These are phyloP conservation scores for Ictalurus punctatus DNA, from an alignment of 2,113 vertebrate species.

Conservation along the genomic window DNA sequence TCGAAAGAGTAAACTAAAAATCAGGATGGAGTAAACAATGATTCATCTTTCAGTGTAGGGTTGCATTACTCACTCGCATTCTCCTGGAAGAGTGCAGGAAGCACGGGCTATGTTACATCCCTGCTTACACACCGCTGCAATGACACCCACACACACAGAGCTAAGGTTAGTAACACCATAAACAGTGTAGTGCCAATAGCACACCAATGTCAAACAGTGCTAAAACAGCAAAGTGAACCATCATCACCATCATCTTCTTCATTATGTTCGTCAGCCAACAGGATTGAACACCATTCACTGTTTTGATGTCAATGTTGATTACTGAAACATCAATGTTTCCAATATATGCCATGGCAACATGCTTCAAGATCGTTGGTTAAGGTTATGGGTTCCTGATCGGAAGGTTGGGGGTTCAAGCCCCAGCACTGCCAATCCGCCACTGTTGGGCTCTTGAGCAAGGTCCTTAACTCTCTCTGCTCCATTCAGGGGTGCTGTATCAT, in stretches of 20 bases:
- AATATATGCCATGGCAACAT: not conserved
- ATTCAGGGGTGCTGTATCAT: too few relatives aligned
- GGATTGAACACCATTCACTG: conserved; percentile 14
- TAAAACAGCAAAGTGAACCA: not conserved
- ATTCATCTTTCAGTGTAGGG: not conserved
- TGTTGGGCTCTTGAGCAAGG: too few relatives aligned
- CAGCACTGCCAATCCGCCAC: too few relatives aligned
- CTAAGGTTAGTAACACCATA: conserved; percentile 16
- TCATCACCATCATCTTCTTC: not conserved
- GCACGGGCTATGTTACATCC: conserved; percentile 74
- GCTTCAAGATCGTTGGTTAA: not conserved
- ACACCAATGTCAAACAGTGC: not conserved
- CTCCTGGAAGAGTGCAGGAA: conserved; percentile 70
- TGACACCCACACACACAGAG: conserved; percentile 27
- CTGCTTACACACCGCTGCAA: conserved; percentile 72
- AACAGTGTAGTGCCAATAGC: not conserved
- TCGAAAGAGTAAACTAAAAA: not conserved
- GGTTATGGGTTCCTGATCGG: too few relatives aligned
- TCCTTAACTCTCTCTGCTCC: too few relatives aligned
- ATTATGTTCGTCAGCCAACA: not conserved
- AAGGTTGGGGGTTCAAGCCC: too few relatives aligned
- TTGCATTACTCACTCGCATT: conserved; percentile 73
- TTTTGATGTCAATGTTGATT: conserved; percentile 36
- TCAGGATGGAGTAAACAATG: not conserved
- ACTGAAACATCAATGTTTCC: conserved; percentile 20